A percentile compares a stretch with the other conserved stretches of the same genome.
Evolutionary conservation across 2,797 vertebrate genomes (phyloP).

Genomic region (Periophthalmus magnuspinnatus): DNA sequence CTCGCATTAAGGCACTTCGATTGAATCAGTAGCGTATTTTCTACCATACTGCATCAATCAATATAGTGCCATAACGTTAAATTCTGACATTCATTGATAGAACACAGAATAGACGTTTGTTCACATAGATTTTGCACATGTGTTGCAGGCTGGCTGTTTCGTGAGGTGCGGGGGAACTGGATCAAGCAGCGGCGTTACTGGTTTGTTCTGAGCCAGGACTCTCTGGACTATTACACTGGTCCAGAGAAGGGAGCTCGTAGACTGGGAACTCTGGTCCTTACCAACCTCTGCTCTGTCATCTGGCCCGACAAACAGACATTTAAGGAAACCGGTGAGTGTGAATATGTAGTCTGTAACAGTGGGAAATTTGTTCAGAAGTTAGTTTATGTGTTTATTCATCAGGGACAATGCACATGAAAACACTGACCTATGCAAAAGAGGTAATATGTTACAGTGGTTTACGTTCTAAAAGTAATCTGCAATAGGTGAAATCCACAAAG

Average conservation of each 20-base stretch:
- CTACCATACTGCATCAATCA: too few species aligned
- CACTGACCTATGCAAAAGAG: too few species aligned
- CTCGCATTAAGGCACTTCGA: too few species aligned
- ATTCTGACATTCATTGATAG: constrained; percentile 5
- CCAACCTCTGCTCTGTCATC: constrained; percentile 91
- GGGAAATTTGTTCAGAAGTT: too few species aligned
- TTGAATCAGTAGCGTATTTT: too few species aligned
- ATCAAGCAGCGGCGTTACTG: constrained; percentile 90
- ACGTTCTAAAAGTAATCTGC: too few species aligned
- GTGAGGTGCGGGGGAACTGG: constrained; percentile 88
- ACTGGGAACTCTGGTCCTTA: constrained; percentile 92
- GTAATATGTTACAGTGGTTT: too few species aligned
- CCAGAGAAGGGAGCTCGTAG: constrained; percentile 83
- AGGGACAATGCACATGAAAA: too few species aligned
- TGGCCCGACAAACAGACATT: constrained; percentile 92
- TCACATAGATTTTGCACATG: not conserved
- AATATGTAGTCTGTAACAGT: constrained; percentile 3
- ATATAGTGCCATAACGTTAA: not conserved
- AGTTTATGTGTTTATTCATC: too few species aligned
- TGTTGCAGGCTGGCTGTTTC: constrained; percentile 88
- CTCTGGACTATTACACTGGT: constrained; percentile 91
- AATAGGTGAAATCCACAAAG: too few species aligned
- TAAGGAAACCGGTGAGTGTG: constrained; percentile 88
- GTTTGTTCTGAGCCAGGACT: constrained; percentile 92
- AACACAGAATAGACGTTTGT: not conserved